A percentile compares a stretch with the other conserved stretches of the same genome.
phyloP scores from a whole-genome alignment of 2,113 vertebrate genomes.

The Lanius ludovicianus region DNA sequence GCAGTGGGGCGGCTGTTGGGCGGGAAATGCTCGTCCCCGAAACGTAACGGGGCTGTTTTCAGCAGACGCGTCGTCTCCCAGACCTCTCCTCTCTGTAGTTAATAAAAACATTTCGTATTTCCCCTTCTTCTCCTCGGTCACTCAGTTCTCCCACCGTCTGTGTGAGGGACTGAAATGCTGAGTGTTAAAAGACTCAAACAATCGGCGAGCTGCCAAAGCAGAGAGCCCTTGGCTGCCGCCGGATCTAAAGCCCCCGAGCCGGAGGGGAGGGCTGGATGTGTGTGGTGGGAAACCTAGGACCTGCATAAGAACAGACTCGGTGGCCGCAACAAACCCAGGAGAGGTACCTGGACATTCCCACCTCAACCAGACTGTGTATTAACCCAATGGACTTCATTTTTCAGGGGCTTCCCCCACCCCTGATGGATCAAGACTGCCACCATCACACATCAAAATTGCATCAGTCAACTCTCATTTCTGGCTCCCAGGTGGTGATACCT shows the following conservation, averaged over 20 bases:
- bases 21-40: accelerated
- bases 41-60: accelerated
- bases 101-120: too few species aligned
- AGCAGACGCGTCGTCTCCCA: accelerated
- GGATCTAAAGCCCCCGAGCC: background rate
- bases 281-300: background rate
- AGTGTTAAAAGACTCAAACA: background rate
- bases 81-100: accelerated
- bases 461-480: background rate
- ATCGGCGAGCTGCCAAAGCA: background rate
- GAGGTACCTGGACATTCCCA: background rate
- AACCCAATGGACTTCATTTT: background rate
- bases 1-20: accelerated
- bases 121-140: accelerated
- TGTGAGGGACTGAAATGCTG: background rate
- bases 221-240: background rate
- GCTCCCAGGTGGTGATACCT: background rate
- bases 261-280: background rate
- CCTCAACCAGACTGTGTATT: background rate
- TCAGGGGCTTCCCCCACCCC: background rate
- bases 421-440: too few species aligned
- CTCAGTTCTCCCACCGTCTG: background rate
- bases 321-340: background rate
- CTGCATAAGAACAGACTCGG: too few species aligned
- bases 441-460: background rate